Conservation (phyloP, 1,140 invertebrate genomes). For the Theocolax elegans region DNA sequence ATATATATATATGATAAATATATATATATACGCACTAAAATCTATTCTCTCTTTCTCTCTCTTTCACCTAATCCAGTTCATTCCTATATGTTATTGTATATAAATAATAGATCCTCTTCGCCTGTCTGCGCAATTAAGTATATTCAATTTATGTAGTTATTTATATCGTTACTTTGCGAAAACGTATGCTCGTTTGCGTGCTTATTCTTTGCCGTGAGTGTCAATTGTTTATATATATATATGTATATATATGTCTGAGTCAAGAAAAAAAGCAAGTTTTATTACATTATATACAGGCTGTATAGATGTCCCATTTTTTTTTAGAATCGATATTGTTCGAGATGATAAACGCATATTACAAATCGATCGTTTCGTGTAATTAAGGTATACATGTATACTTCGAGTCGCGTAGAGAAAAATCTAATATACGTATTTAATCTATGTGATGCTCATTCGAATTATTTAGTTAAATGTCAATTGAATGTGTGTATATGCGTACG, state of each 20-base stretch:
- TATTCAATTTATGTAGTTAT: no score
- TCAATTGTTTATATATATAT: not conserved
- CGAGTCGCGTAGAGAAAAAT: slow-evolving; percentile 5
- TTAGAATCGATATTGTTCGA: not conserved
- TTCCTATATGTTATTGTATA: no score
- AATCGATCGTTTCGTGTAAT: not conserved
- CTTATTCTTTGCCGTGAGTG: not conserved
- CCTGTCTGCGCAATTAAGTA: no score
- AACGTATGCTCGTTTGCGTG: slow-evolving; percentile 38
- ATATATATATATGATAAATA: no score
- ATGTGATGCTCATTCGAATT: slow-evolving; percentile 10
- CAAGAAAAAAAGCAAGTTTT: not conserved
- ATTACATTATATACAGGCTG: slow-evolving; percentile 21
- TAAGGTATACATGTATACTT: not conserved
- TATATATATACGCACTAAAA: no score
- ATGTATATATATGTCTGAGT: not conserved
- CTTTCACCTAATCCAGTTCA: not conserved
- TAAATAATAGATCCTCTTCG: no score
- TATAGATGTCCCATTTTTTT: not conserved
- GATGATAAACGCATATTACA: slow-evolving; percentile 1
- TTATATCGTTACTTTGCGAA: not conserved
- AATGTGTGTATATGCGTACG: no score
- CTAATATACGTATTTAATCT: slow-evolving; percentile 21
- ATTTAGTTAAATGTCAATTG: not conserved
- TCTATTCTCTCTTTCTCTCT: not conserved